Evolutionary conservation across 2,113 vertebrate genomes (phyloP).

Genomic region (Alaudala cheleensis): DNA sequence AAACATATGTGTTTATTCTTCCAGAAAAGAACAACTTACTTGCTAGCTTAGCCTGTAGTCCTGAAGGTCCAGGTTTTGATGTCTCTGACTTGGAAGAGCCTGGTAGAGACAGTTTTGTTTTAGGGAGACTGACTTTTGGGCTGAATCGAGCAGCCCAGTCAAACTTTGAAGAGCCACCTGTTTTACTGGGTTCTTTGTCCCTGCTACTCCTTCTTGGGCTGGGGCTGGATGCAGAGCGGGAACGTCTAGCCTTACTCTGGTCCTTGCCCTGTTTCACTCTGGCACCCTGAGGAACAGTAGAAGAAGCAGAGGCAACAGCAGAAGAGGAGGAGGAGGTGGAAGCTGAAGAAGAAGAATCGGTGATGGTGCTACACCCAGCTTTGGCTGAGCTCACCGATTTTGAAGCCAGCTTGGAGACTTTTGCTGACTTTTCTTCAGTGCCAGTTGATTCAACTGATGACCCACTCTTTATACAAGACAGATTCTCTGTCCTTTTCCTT

Average conservation of each 20-base stretch:
- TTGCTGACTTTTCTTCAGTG: conserved; percentile 94
- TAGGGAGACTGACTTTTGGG: conserved; percentile 98
- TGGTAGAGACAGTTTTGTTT: conserved; percentile 98
- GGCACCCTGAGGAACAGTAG: conserved; percentile 87
- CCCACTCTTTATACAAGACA: conserved; percentile 87
- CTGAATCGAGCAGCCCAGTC: conserved; percentile 98
- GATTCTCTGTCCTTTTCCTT: conserved; percentile 93
- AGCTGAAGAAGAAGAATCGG: conserved; percentile 94
- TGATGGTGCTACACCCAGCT: conserved; percentile 99
- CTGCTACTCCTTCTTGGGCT: conserved; percentile 96
- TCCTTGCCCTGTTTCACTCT: conserved; percentile 98
- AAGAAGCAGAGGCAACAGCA: conserved; percentile 88
- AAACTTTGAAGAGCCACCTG: conserved; percentile 95
- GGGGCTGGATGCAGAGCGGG: conserved; percentile 95
- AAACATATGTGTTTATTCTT: background rate
- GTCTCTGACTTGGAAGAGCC: conserved; percentile 97
- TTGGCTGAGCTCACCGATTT: conserved; percentile 99
- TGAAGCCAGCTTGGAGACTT: conserved; percentile 99
- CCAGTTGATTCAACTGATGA: conserved; percentile 88
- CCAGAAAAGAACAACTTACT: conserved; percentile 81
- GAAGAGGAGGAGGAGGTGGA: conserved; percentile 90
- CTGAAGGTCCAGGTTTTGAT: conserved; percentile 98
- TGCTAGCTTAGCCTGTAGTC: conserved; percentile 99
- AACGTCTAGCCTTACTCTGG: conserved; percentile 94
- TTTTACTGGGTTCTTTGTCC: conserved; percentile 95